phyloP scores from a whole-genome alignment of 2,113 vertebrate genomes.

The Colius striatus region DNA sequence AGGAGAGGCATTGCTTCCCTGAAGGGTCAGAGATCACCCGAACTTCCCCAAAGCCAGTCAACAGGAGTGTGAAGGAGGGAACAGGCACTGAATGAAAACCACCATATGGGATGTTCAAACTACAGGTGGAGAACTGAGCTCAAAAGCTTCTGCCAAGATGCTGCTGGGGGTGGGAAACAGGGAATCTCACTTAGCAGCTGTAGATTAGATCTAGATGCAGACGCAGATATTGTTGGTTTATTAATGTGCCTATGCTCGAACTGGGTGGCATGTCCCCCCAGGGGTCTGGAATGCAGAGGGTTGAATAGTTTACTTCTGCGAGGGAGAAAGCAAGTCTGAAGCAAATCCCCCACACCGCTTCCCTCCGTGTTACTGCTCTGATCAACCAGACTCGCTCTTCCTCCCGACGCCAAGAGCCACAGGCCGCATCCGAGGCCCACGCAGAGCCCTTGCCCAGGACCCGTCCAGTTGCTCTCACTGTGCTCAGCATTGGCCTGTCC shows the following conservation, averaged over 20 bases:
- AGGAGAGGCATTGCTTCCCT: background rate
- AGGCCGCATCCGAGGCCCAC: fast-evolving
- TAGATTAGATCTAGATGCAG: conserved; percentile 67
- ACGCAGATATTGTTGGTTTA: conserved; percentile 39
- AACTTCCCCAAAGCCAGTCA: background rate
- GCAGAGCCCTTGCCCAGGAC: fast-evolving
- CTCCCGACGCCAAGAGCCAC: background rate
- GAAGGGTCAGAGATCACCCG: background rate
- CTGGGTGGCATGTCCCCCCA: conserved; percentile 47
- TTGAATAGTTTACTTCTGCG: conserved; percentile 40
- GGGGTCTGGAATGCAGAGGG: conserved; percentile 5
- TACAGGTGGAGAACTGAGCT: conserved; percentile 33
- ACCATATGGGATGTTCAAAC: background rate
- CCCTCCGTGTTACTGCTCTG: background rate
- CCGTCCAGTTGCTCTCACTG: background rate
- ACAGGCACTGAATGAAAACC: background rate
- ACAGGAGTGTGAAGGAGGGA: background rate
- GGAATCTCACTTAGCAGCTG: background rate
- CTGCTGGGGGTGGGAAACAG: conserved; percentile 36
- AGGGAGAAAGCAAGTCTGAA: conserved; percentile 7
- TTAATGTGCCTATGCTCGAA: background rate
- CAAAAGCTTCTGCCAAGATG: background rate
- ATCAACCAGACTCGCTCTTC: background rate
- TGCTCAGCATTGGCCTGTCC: background rate
- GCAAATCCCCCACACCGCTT: background rate